A percentile compares a stretch with the other conserved stretches of the same genome.
Conservation (phyloP, 1,140 invertebrate genomes). For the Battus philenor region DNA sequence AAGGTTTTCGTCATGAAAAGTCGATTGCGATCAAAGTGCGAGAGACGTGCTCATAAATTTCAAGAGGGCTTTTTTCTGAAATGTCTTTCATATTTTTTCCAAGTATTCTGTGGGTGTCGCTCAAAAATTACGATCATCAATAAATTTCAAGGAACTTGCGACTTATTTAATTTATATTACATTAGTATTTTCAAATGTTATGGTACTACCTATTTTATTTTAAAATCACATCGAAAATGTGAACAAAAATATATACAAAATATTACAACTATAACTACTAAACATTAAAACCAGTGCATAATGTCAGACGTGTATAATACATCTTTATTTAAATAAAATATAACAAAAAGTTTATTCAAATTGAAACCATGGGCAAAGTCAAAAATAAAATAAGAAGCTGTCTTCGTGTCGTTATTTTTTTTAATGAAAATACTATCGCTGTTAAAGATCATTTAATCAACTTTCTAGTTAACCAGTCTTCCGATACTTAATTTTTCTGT, state of each 20-base stretch:
- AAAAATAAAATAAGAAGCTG: too few relatives aligned
- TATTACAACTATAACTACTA: background rate
- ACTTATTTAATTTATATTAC: constrained; percentile 70
- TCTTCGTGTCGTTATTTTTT: too few relatives aligned
- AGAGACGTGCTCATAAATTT: constrained; percentile 65
- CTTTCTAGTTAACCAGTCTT: too few relatives aligned
- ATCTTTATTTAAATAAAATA: too few relatives aligned
- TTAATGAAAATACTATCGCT: too few relatives aligned
- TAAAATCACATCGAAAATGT: background rate
- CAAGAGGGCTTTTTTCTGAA: constrained; percentile 65
- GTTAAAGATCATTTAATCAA: too few relatives aligned
- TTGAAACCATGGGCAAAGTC: too few relatives aligned
- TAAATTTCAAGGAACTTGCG: constrained; percentile 64
- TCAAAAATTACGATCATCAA: constrained; percentile 69
- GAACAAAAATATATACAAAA: background rate
- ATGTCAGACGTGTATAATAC: too few relatives aligned
- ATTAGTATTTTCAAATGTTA: constrained; percentile 54
- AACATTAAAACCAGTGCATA: too few relatives aligned
- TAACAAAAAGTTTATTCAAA: too few relatives aligned
- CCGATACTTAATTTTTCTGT: too few relatives aligned
- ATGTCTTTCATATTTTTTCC: constrained; percentile 71
- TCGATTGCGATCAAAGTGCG: constrained; percentile 59
- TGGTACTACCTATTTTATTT: constrained; percentile 29
- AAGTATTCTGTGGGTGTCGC: constrained; percentile 62
- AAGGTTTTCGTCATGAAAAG: constrained; percentile 38